Base-by-base conservation (phyloP, 2,888 invertebrate species). In the Andrena bicolor region DNA sequence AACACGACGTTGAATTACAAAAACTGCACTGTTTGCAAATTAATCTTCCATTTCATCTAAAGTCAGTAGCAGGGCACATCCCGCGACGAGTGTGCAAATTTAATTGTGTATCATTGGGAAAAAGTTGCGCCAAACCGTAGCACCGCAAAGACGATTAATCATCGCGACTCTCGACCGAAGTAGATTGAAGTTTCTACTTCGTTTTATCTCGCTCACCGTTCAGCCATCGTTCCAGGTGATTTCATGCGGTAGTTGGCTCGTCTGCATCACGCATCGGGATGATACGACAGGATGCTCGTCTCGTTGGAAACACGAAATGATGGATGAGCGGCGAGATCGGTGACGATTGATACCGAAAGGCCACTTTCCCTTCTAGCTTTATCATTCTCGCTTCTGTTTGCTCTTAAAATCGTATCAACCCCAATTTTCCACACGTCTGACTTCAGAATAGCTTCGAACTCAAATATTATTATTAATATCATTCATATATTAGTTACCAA, bases 271-370 rank as follows among this genome's bases (percentile, higher is more conserved):
- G 41, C 41, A 16, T 76, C 76, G 23, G 4, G 60, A 16, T 28
- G 60, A 76, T 60, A 64, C 60, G 73, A 65, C 64, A 23, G 35
- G 49, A 32, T 68, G 63, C 63, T 60, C 49, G 49, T 79, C 49
- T 53, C 60, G 76, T 35, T 58, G 71, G 48, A 13, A 60, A 66
- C 48, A 13, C 32, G 10, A 35, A 26, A 68, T 81, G 81, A 81
- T 81, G 65, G 80, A 81, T 74, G 80, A 8, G n/a, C 26, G 20
- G 3, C 13, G 68, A 60, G 64, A 74, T 80, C 65, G 35, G 60
- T 70, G 74, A 78, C 71, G 71, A 80, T 74, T 74, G 65, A 65
- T 80, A 70, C 23, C 20, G 23, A 23, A 13, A 70, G 61, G 48
- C 53, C 41, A 70, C 60, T 32, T 70, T 64, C 56, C n/a, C n/a